Evolutionary conservation across 2,888 invertebrate species (phyloP).

Genomic region (Trichogramma dendrolimi): DNA sequence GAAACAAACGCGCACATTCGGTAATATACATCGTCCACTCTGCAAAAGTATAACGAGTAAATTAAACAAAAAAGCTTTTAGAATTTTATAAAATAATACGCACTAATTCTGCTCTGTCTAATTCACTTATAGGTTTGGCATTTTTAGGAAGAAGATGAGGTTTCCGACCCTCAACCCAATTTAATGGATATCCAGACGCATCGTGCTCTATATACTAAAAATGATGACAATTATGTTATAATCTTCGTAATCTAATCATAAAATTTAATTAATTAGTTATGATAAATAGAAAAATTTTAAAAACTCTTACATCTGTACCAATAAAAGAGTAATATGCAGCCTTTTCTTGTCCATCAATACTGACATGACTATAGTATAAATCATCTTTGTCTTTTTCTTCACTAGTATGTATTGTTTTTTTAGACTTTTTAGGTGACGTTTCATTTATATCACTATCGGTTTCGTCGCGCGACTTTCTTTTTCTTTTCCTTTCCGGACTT

Average conservation of each 20-base stretch:
- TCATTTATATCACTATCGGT: background rate
- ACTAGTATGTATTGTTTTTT: slow-evolving; percentile 8
- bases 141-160: slow-evolving; percentile 36
- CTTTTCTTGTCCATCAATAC: slow-evolving; percentile 13
- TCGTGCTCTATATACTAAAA: slow-evolving; percentile 41
- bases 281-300: background rate
- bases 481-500: slow-evolving; percentile 8
- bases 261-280: background rate
- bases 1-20: slow-evolving; percentile 31
- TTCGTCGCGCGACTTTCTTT: background rate
- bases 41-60: slow-evolving; percentile 19
- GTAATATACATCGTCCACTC: slow-evolving; percentile 35
- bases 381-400: slow-evolving; percentile 5
- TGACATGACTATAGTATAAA: background rate
- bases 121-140: slow-evolving; percentile 33
- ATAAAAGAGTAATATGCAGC: slow-evolving; percentile 36
- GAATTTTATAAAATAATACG: slow-evolving; percentile 14
- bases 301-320: slow-evolving; percentile 33
- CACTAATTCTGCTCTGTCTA: slow-evolving; percentile 34
- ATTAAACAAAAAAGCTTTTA: background rate
- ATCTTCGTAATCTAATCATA: background rate
- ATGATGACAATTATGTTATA: slow-evolving; percentile 6
- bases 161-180: slow-evolving; percentile 41
- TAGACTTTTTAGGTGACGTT: background rate
- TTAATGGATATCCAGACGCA: slow-evolving; percentile 36